These are phyloP conservation scores for Anarrhichthys ocellatus DNA, from an alignment of 2,113 vertebrate species.

Conservation along the genomic window DNA sequence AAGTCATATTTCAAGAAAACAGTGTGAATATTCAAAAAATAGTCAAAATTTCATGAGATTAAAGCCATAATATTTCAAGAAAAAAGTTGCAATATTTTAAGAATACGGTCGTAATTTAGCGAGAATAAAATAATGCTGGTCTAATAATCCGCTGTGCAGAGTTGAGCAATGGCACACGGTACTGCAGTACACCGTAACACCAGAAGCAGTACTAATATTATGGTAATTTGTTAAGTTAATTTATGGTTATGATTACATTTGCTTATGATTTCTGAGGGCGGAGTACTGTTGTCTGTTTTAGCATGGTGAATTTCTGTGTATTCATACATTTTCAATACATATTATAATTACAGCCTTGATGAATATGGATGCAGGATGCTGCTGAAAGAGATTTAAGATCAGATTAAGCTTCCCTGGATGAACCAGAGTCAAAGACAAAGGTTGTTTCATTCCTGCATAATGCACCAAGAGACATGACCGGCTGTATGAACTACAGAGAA, in stretches of 20 bases:
- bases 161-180: no score
- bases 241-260: neutral
- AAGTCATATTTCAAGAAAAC: neutral
- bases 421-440: conserved; percentile 10
- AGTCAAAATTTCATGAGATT: no score
- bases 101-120: no score
- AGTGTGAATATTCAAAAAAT: neutral
- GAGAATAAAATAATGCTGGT: no score
- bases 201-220: neutral
- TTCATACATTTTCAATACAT: neutral
- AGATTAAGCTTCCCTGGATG: neutral
- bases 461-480: neutral
- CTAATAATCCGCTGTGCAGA: neutral
- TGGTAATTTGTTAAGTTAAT: no score
- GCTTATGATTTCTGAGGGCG: neutral
- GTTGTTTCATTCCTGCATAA: conserved; percentile 22
- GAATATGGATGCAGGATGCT: neutral
- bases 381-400: neutral
- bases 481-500: conserved; percentile 16
- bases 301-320: neutral
- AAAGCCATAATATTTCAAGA: no score
- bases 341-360: neutral
- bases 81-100: no score
- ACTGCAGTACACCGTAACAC: no score
- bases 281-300: neutral